These are phyloP conservation scores for Tupaia chinensis DNA, from an alignment of 2,113 vertebrate species.

Conservation along the genomic window DNA sequence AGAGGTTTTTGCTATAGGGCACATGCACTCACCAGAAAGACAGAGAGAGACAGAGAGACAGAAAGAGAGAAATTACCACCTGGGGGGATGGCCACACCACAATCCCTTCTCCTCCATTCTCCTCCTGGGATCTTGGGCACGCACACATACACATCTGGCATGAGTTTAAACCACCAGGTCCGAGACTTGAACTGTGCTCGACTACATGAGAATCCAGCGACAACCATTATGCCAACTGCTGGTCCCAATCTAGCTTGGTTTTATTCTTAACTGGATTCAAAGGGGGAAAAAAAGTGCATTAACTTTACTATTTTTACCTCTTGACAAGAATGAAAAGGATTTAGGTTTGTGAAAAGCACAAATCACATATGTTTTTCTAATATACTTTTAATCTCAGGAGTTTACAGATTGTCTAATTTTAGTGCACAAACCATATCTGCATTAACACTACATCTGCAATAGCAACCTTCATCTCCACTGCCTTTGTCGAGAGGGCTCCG, in stretches of 20 bases:
- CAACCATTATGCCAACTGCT: too few species aligned
- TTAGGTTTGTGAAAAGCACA: neutral
- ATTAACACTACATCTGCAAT: neutral
- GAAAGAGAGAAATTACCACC: too few species aligned
- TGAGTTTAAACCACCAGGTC: too few species aligned
- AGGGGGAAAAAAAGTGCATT: neutral
- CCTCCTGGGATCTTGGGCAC: too few species aligned
- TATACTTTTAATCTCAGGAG: constrained; percentile 54
- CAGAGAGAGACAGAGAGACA: too few species aligned
- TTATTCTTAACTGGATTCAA: constrained; percentile 23
- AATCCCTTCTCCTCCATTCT: too few species aligned
- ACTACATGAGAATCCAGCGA: too few species aligned
- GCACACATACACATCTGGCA: too few species aligned
- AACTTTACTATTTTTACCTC: constrained; percentile 40
- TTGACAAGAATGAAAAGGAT: neutral
- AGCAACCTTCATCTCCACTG: neutral
- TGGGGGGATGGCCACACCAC: too few species aligned
- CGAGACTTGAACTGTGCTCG: too few species aligned
- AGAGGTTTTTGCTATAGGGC: too few species aligned
- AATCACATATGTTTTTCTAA: constrained; percentile 28
- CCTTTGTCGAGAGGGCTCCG: constrained; percentile 52
- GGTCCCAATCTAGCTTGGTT: neutral
- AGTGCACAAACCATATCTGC: constrained; percentile 30
- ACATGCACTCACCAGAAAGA: too few species aligned
- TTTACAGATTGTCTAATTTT: neutral